phyloP scores from a whole-genome alignment of 2,113 vertebrate genomes.

The Cyphomyrus plagiostoma region DNA sequence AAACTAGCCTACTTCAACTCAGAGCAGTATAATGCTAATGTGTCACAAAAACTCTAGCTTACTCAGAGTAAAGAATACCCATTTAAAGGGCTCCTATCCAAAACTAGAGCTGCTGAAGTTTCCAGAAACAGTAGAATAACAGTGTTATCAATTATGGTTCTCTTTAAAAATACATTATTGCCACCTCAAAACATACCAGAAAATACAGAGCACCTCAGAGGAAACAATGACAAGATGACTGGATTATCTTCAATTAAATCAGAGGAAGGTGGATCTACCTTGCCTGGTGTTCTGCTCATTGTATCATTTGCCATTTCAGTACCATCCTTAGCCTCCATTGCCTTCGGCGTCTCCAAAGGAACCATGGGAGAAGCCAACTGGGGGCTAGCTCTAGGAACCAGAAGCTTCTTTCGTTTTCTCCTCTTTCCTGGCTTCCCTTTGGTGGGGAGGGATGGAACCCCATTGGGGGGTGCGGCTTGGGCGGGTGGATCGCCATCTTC shows the following conservation, averaged over 20 bases:
- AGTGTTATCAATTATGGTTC: neutral
- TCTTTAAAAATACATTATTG: neutral
- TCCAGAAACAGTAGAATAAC: neutral
- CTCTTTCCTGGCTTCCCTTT: slow-evolving; percentile 65
- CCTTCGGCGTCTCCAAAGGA: slow-evolving; percentile 13
- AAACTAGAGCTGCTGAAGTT: neutral
- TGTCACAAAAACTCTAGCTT: neutral
- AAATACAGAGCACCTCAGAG: neutral
- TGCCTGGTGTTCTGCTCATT: neutral
- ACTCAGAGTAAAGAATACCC: neutral
- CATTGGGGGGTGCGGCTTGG: slow-evolving; percentile 36
- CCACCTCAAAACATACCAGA: neutral
- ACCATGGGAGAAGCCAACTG: slow-evolving; percentile 16
- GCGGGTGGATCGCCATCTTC: slow-evolving; percentile 62
- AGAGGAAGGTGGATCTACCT: slow-evolving; percentile 36
- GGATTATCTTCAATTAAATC: neutral
- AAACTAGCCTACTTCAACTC: neutral
- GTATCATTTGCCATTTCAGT: neutral
- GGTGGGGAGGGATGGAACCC: slow-evolving; percentile 26
- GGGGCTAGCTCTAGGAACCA: slow-evolving; percentile 22
- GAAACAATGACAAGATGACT: neutral
- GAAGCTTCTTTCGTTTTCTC: slow-evolving; percentile 52
- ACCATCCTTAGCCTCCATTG: slow-evolving; percentile 22
- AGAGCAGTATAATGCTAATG: neutral
- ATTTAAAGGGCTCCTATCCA: neutral